phyloP scores from a whole-genome alignment of 2,113 vertebrate genomes.

The Bothrops jararaca region DNA sequence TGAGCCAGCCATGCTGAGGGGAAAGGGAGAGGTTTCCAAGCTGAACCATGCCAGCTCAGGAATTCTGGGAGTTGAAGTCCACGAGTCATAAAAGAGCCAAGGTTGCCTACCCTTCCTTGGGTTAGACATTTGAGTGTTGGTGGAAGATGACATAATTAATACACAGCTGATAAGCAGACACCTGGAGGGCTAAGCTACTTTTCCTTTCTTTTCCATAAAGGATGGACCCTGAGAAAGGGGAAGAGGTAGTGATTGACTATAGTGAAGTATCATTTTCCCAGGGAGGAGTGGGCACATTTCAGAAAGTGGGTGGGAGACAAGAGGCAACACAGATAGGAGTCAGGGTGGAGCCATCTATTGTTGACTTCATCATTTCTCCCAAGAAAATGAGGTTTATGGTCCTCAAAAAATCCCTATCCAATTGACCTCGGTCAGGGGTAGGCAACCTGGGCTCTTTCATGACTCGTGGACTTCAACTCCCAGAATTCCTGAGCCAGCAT shows the following conservation, averaged over 20 bases:
- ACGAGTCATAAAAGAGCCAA: no score
- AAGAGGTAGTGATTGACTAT: not conserved
- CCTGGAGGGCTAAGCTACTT: not conserved
- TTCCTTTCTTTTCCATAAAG: no score
- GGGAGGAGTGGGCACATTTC: not conserved
- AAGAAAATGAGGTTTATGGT: not conserved
- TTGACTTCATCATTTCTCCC: not conserved
- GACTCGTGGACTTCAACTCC: no score
- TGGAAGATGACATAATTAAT: conserved; percentile 10
- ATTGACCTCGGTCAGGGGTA: no score
- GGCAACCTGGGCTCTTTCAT: no score
- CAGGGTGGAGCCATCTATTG: not conserved
- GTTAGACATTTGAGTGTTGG: conserved; percentile 13
- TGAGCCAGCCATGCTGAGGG: no score
- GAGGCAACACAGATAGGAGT: not conserved
- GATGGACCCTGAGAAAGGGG: not conserved
- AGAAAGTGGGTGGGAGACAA: not conserved
- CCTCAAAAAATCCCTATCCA: no score
- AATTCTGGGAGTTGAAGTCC: no score
- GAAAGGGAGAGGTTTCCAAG: no score
- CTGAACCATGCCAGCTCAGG: no score
- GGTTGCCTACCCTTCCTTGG: no score
- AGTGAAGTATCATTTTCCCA: not conserved
- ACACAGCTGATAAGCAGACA: not conserved
- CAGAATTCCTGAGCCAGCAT: no score